Evolutionary conservation across 1,140 invertebrate species (phyloP).

Genomic region (Calephelis nemesis): DNA sequence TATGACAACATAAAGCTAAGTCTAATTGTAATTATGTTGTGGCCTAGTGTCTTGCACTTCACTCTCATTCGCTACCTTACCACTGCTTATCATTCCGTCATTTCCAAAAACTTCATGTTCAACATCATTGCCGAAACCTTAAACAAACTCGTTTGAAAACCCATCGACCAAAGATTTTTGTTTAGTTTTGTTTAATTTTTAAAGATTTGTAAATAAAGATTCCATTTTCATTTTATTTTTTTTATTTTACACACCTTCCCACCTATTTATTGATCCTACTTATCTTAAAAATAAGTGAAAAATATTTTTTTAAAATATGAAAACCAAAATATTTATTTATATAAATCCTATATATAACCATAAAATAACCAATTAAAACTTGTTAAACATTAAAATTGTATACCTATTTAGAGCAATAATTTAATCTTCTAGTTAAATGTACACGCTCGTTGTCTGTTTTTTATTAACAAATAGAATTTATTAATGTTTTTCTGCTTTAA

Average conservation of each 20-base stretch:
- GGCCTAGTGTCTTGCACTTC: slow-evolving; percentile 60
- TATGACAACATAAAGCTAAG: slow-evolving; percentile 72
- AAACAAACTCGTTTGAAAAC: slow-evolving; percentile 1
- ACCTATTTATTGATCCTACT: slow-evolving; percentile 22
- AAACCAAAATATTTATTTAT: slow-evolving; percentile 9
- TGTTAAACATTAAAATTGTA: slow-evolving; percentile 54
- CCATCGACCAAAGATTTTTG: background rate
- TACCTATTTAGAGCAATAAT: slow-evolving; percentile 71
- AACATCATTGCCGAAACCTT: background rate
- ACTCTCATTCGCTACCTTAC: slow-evolving; percentile 70
- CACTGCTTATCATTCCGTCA: slow-evolving; percentile 63
- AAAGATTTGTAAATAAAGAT: slow-evolving; percentile 5
- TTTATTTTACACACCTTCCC: slow-evolving; percentile 8
- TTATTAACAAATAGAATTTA: slow-evolving; percentile 61
- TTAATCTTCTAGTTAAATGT: slow-evolving; percentile 55
- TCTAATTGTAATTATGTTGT: slow-evolving; percentile 68
- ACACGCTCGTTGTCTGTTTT: slow-evolving; percentile 64
- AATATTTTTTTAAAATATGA: slow-evolving; percentile 47
- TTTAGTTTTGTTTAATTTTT: background rate
- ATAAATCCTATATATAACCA: slow-evolving; percentile 14
- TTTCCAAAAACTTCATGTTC: slow-evolving; percentile 21
- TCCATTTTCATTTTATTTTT: slow-evolving; percentile 7
- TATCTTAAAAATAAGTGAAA: slow-evolving; percentile 20
- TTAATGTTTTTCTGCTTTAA: slow-evolving; percentile 49
- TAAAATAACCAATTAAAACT: slow-evolving; percentile 25